Evolutionary conservation across 2,888 invertebrate genomes (phyloP).

Genomic region (Drosophila rellima): DNA sequence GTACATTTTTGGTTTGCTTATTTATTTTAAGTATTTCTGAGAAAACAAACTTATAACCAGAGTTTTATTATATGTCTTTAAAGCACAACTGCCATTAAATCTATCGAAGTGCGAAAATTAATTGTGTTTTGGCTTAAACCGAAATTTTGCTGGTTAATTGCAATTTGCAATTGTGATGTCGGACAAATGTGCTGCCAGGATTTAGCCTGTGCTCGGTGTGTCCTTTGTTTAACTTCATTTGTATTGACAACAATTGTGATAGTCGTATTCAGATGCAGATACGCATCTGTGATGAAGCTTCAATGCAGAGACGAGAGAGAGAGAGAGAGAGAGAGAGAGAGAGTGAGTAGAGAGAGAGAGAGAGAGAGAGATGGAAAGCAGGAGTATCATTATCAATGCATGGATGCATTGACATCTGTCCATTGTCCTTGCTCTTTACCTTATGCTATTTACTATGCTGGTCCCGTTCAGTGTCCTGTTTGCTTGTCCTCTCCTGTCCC

Average conservation of each 20-base stretch:
- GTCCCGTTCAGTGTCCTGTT: conserved; percentile 1
- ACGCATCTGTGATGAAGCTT: conserved; percentile 42
- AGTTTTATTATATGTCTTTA: neutral
- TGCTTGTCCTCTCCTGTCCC: conserved; percentile 2
- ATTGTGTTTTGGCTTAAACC: neutral
- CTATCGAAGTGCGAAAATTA: neutral
- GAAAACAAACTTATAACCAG: too few relatives aligned
- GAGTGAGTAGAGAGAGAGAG: neutral
- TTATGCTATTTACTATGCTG: conserved; percentile 14
- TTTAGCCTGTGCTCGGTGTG: neutral
- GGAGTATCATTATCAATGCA: conserved; percentile 67
- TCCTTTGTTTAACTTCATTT: conserved; percentile 32
- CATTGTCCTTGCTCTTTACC: conserved; percentile 60
- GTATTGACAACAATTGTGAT: conserved; percentile 17
- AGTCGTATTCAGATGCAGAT: conserved; percentile 18
- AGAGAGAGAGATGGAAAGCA: conserved; percentile 11
- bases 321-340: neutral
- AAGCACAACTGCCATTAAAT: neutral
- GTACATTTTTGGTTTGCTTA: too few relatives aligned
- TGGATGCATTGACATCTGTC: conserved; percentile 58
- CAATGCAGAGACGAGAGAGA: neutral
- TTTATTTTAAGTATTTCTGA: too few relatives aligned
- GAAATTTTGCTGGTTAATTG: neutral
- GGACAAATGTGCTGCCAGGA: neutral
- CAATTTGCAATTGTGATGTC: neutral